These are phyloP conservation scores for Ladona fulva DNA, from an alignment of 1,140 invertebrate genomes.

Conservation along the genomic window DNA sequence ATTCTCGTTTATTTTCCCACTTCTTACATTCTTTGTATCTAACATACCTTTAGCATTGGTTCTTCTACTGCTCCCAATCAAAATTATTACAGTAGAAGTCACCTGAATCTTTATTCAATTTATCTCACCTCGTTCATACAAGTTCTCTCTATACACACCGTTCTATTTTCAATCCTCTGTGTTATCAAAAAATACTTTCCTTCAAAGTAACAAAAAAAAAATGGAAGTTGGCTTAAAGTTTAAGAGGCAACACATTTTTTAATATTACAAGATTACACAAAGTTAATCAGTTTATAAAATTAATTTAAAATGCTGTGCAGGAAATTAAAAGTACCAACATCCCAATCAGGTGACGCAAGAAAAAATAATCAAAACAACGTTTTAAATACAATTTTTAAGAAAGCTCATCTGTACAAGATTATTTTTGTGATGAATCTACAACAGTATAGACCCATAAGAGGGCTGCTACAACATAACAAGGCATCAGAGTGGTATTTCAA, in stretches of 20 bases:
- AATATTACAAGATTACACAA: not conserved
- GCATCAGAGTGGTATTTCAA: not conserved
- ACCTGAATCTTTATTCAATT: not conserved
- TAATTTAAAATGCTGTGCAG: not conserved
- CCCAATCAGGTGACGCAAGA: not conserved
- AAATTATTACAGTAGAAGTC: not conserved
- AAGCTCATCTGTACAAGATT: not conserved
- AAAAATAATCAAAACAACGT: constrained; percentile 6
- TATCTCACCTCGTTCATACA: not conserved
- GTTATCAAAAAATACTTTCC: not conserved
- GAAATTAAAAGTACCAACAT: not conserved
- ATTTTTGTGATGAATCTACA: not conserved
- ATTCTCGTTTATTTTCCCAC: too few species aligned
- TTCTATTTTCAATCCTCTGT: not conserved
- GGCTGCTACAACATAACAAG: constrained; percentile 4
- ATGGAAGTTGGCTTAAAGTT: not conserved
- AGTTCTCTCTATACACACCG: not conserved
- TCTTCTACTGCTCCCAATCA: too few species aligned
- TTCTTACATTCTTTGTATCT: too few species aligned
- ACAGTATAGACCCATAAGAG: not conserved
- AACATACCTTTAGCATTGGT: too few species aligned
- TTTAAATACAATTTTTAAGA: constrained; percentile 1
- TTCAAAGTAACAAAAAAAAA: not conserved
- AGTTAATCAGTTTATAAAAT: not conserved
- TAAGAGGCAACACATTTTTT: not conserved